Base-by-base conservation (phyloP, 2,797 vertebrate genomes). In the Centropyge bicolor region DNA sequence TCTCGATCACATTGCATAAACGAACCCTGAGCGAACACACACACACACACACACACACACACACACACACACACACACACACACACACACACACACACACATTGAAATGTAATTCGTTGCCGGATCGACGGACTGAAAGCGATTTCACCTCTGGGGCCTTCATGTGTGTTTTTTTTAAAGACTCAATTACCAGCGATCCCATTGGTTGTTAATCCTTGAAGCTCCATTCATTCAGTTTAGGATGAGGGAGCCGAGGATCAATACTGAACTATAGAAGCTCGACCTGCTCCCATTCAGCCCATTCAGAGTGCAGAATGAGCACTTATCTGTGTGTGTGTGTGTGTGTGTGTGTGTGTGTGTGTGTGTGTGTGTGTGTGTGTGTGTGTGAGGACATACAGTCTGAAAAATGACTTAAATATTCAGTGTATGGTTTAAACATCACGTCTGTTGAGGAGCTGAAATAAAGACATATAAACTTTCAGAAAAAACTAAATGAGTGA, bases 131-230 rank as follows among this genome's bases (percentile, higher is more conserved):
- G 38, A 7, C 79, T 76, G 68, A 87, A 57, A 87, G 77, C 35
- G 60, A 86, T 87, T 84, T 63, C 81, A 84, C 85, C 83, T 84
- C 70, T 24, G 74, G 35, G 68, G 68, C 82, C 59, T 74, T 79
- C 60, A 61, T 81, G 57, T 84, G 78, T 76, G 82, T 81, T 74
- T 80, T 80, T 86, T 88, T 89, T 79, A 83, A 92, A 86, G 87
- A 91, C 88, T 91, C 89, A 86, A 89, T 93, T 92, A 92, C 76
- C 69, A 79, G 81, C 56, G 9, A 83, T 87, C 83, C 70, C 52
- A 78, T 80, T 86, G 86, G 84, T 82, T 80, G 86, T 85, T 87
- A 85, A 90, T 89, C 81, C 85, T 78, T 55, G 52, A 85, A 85
- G 87, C 85, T 64, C 70, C 80, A 69, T 90, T 84, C 78, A 80